A percentile compares a stretch with the other conserved stretches of the same genome.
These are phyloP conservation scores for Dexiosoma caninum DNA, from an alignment of 2,888 invertebrate species.

Conservation along the genomic window DNA sequence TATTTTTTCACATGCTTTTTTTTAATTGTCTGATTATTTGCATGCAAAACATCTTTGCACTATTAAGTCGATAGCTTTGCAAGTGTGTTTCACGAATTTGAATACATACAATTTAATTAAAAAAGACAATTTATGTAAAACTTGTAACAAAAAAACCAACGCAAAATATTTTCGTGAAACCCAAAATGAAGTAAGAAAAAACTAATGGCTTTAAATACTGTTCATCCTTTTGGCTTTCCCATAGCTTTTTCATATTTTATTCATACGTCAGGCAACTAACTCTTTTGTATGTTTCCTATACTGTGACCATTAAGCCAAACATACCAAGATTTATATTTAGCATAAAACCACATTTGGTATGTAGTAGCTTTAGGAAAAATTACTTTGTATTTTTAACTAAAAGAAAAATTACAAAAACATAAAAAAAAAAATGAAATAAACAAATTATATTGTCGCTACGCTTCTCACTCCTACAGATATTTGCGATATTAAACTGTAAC, in stretches of 20 bases:
- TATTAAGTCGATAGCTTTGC: background rate
- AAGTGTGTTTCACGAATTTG: too few relatives aligned
- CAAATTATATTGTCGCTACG: slow-evolving; percentile 36
- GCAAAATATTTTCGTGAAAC: background rate
- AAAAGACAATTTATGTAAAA: slow-evolving; percentile 46
- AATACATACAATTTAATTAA: background rate
- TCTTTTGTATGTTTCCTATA: background rate
- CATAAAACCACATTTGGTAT: slow-evolving; percentile 63
- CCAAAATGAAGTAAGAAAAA: slow-evolving; percentile 15
- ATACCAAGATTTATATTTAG: slow-evolving; percentile 64
- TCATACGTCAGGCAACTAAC: background rate
- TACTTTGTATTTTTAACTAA: slow-evolving; percentile 60
- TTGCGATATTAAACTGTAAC: background rate
- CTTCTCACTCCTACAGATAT: background rate
- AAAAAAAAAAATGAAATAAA: slow-evolving; percentile 20
- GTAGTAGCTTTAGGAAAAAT: slow-evolving; percentile 59
- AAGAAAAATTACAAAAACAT: background rate
- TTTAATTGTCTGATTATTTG: too few relatives aligned
- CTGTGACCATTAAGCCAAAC: slow-evolving; percentile 52
- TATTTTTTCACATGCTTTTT: too few relatives aligned
- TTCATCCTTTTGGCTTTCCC: slow-evolving; percentile 1
- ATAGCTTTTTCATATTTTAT: background rate
- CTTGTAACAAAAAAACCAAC: background rate
- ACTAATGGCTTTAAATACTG: slow-evolving; percentile 53
- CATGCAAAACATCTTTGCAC: background rate